Base-by-base conservation (phyloP, 1,140 invertebrate species). In the Drosophila fuyamai region DNA sequence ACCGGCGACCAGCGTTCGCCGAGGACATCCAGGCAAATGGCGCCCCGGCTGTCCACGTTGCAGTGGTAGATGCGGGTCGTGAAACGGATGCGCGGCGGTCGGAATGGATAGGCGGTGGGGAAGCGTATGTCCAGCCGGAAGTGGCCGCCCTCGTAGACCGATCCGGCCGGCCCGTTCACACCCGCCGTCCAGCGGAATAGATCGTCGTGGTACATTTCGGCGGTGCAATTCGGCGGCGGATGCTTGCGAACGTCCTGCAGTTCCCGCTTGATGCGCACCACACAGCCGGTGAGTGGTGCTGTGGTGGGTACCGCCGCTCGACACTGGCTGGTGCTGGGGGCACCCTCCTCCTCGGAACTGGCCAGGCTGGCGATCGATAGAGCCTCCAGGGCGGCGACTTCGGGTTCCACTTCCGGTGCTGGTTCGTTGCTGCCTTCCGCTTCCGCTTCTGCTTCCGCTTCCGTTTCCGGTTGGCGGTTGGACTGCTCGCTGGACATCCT, bases 31-130 rank as follows among this genome's bases (percentile, higher is more conserved):
- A 90, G 58, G 10, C 85, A 90, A 35, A 90, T 90, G 36, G 56
- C 18, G 4, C 86, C 85, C 2, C 76, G 67, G 14, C 81, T 79
- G 14, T 90, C 80, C 29, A 90, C 81, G 35, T 90, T 90, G 66
- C 85, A 90, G 91, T 96, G 96, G 84, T 97, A 96, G 70, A 96
- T 97, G 91, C 95, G 95, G 1, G 96, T 96, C 67, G 93, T 94
- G 86, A 96, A 97, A 29, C 94, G 94, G 16, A 96, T 93, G 90
- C 95, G 95, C 0, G 96, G 96, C 46, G 96, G 96, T 71, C 96
- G 76, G 18, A 91, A 91, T 0, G 89, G 89, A 71, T 91, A 91
- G 6, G 72, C 27, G 8, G 14, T 1, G 5, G 89, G 57, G 14
- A 91, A 91, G 4, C 71, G 71, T 29, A 90, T 66, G 23, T 90